Evolutionary conservation across 2,797 vertebrate genomes (phyloP).

Genomic region (Myotis pilosus): DNA sequence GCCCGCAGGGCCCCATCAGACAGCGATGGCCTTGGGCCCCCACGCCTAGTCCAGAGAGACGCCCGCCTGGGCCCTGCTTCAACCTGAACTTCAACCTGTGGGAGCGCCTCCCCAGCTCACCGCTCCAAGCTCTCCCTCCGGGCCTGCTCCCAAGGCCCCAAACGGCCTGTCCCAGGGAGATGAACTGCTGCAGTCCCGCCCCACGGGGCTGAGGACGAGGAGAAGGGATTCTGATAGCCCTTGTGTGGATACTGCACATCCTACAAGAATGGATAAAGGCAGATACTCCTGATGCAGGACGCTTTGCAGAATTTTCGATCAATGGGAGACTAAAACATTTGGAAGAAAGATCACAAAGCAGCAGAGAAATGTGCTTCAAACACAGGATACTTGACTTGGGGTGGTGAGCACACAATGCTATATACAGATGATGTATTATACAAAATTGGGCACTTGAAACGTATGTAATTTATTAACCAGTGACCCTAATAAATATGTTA

Average conservation of each 20-base stretch:
- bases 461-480: neutral
- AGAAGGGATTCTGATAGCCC: neutral
- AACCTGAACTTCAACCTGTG: neutral
- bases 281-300: neutral
- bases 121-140: neutral
- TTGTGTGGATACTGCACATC: neutral
- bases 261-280: neutral
- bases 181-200: neutral
- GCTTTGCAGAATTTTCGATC: neutral
- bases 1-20: too few species aligned
- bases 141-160: neutral
- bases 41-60: neutral
- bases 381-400: neutral
- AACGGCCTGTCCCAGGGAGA: constrained; percentile 17
- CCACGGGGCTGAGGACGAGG: neutral
- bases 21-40: neutral
- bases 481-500: neutral
- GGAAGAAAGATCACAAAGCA: neutral
- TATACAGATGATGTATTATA: neutral
- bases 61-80: neutral
- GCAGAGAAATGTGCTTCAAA: neutral
- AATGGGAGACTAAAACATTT: neutral
- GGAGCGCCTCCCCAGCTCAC: neutral
- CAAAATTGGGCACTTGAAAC: neutral
- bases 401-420: neutral